Evolutionary conservation across 2,113 vertebrate species (phyloP), one percentile per base, ranked within the genome.

Genomic region (Opisthocomus hoazin): DNA sequence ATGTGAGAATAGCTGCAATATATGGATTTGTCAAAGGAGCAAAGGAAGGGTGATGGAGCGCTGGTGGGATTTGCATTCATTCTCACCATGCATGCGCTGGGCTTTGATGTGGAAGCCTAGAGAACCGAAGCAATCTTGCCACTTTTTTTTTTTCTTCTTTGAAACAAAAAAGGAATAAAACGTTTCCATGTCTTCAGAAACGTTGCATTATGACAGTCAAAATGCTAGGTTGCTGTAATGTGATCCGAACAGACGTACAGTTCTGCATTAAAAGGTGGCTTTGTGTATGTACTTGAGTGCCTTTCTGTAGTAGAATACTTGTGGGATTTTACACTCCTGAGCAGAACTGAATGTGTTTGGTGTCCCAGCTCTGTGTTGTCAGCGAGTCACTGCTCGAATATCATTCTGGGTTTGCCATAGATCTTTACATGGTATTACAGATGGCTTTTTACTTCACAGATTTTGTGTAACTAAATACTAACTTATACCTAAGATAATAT

Each of bases 121-220:
- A 53, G 51, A 75, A 6, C 23, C 0, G 5, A 54, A 83, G 43
- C 23, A 7, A 56, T 43, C 48, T 54, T 4, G 18, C 22, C 24
- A 11, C n/a, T n/a, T n/a, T 34, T 10, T 27, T 24, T 8, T 54
- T 30, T 29, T 27, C 8, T 10, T 22, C 43, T n/a, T 29, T 2
- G 23, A 43, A 66, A 54, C 1, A 10, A 64, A 51, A n/a, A 23
- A n/a, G 36, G 63, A 78, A 34, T 36, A 18, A 89, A 87, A 60
- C 2, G 3, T 36, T 34, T 19, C 39, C 43, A 0, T 1, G 0
- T 20, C 27, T 39, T 66, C 15, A 24, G 27, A 34, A 51, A 10
- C 5, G 21, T 41, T 45, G 51, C 45, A 7, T 32, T 54, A 30
- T 78, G 64, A 29, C 50, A 51, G 18, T 65, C 46, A 63, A 20